These are phyloP conservation scores for Aptenodytes forsteri DNA, from an alignment of 2,113 vertebrate genomes.

Conservation along the genomic window DNA sequence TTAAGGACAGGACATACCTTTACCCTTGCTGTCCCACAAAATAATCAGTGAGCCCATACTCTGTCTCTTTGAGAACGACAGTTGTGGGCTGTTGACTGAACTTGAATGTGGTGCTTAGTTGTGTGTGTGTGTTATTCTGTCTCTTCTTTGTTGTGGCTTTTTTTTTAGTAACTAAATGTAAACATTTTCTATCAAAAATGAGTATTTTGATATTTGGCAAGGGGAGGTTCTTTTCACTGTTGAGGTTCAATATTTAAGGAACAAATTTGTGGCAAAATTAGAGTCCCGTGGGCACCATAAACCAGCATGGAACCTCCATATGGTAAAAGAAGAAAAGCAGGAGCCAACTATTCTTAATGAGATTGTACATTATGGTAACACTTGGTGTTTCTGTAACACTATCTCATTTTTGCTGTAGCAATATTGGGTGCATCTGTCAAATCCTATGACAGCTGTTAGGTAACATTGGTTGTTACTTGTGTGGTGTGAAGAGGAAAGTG, in stretches of 20 bases:
- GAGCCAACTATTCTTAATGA: neutral
- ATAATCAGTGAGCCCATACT: neutral
- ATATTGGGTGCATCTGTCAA: neutral
- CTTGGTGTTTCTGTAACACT: slow-evolving; percentile 3
- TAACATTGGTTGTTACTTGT: neutral
- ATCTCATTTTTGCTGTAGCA: neutral
- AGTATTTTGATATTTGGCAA: neutral
- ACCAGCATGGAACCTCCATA: neutral
- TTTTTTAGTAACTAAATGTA: neutral
- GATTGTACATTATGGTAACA: neutral
- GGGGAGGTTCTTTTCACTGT: neutral
- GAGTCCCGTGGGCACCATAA: neutral
- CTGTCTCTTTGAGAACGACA: neutral
- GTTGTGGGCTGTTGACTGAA: neutral
- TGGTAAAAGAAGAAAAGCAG: neutral
- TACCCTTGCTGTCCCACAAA: neutral
- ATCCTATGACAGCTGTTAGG: neutral
- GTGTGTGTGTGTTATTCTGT: neutral
- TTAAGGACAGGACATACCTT: neutral
- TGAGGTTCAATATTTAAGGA: neutral
- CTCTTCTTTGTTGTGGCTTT: neutral
- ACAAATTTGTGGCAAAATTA: neutral
- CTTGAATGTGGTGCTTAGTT: neutral
- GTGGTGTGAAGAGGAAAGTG: neutral
- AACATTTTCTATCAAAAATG: neutral